These are phyloP conservation scores for Oostethus manadensis DNA, from an alignment of 2,113 vertebrate species.

Conservation along the genomic window DNA sequence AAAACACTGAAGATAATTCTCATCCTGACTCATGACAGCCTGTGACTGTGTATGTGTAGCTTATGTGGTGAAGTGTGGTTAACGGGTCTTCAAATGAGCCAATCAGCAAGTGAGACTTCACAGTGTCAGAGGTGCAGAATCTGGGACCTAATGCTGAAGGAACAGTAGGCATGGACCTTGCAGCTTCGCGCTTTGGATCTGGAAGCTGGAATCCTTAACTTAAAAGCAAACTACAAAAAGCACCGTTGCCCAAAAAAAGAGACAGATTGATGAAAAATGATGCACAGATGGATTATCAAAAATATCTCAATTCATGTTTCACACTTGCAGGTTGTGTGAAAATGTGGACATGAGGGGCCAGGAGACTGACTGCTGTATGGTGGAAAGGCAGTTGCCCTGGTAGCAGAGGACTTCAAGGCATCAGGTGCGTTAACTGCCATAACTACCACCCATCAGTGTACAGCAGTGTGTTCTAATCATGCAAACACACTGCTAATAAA, in stretches of 20 bases:
- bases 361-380: slow-evolving; percentile 22
- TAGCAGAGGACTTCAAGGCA: slow-evolving; percentile 38
- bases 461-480: slow-evolving; percentile 7
- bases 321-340: slow-evolving; percentile 6
- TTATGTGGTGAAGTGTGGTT: slow-evolving; percentile 52
- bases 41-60: slow-evolving; percentile 17
- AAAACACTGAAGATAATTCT: slow-evolving; percentile 52
- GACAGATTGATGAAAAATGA: slow-evolving; percentile 1
- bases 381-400: slow-evolving; percentile 61
- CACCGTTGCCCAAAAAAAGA: not conserved
- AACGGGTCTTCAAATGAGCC: slow-evolving; percentile 53
- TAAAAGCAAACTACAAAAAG: slow-evolving; percentile 23
- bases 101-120: slow-evolving; percentile 35
- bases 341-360: slow-evolving; percentile 7
- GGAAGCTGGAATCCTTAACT: slow-evolving; percentile 17
- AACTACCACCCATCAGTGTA: slow-evolving; percentile 21
- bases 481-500: slow-evolving; percentile 2
- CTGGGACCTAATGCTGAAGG: slow-evolving; percentile 32
- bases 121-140: slow-evolving; percentile 25
- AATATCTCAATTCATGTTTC: slow-evolving; percentile 9
- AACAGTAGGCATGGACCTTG: slow-evolving; percentile 21
- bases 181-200: slow-evolving; percentile 16
- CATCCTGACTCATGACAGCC: slow-evolving; percentile 38
- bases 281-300: not conserved
- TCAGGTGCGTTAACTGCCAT: slow-evolving; percentile 35